A percentile compares a stretch with the other conserved stretches of the same genome.
Evolutionary conservation across 2,113 vertebrate species (phyloP).

Genomic region (Pipa parva): DNA sequence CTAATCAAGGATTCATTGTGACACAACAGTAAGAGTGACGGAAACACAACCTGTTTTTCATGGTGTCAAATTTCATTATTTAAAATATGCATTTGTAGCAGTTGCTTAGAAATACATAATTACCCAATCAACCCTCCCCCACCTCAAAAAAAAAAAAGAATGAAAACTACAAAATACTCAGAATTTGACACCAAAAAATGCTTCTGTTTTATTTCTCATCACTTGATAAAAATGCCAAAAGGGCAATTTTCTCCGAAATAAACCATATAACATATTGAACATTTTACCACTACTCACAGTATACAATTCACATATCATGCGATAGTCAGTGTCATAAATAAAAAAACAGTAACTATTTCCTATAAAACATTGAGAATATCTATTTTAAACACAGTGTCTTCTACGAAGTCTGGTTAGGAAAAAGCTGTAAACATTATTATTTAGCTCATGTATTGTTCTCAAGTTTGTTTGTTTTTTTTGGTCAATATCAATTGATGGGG

Average conservation of each 20-base stretch:
- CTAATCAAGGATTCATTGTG: slow-evolving; percentile 8
- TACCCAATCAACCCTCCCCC: no score
- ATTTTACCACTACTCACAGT: slow-evolving; percentile 82
- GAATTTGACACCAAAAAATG: slow-evolving; percentile 28
- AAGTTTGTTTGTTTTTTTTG: slow-evolving; percentile 53
- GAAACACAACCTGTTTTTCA: slow-evolving; percentile 23
- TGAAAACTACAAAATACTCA: slow-evolving; percentile 14
- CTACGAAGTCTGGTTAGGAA: slow-evolving; percentile 66
- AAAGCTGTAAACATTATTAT: slow-evolving; percentile 85
- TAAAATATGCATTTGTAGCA: slow-evolving; percentile 16
- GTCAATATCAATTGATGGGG: slow-evolving; percentile 57
- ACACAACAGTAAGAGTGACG: neutral
- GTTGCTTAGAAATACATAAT: slow-evolving; percentile 22
- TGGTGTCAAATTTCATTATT: slow-evolving; percentile 16
- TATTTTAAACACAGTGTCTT: slow-evolving; percentile 84
- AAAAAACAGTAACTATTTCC: slow-evolving; percentile 75
- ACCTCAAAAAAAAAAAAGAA: slow-evolving; percentile 29
- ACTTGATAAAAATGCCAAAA: slow-evolving; percentile 8
- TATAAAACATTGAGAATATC: slow-evolving; percentile 80
- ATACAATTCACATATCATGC: slow-evolving; percentile 88
- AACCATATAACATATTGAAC: slow-evolving; percentile 76
- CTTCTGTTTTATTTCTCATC: slow-evolving; percentile 1
- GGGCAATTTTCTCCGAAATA: slow-evolving; percentile 59
- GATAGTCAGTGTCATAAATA: slow-evolving; percentile 79
- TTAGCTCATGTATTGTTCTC: slow-evolving; percentile 69